Base-by-base conservation (phyloP, 2,888 invertebrate species). In the Geophilus truncorum region DNA sequence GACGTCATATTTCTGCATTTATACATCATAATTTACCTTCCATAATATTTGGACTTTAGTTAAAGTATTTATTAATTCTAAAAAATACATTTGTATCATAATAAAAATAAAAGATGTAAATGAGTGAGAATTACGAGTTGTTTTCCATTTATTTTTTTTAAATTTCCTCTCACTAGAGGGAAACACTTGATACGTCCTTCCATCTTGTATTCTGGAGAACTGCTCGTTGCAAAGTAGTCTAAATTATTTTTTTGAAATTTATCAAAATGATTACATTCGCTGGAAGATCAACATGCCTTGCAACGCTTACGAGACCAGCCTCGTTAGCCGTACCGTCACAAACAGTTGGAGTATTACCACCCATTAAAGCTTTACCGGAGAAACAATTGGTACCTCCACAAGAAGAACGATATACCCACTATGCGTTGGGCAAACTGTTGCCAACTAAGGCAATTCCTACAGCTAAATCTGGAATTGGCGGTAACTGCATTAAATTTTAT, bases 251-350 rank as follows among this genome's bases (percentile, higher is more conserved):
- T n/a, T n/a, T n/a, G n/a, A 18, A 78, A 78, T 28, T 40, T 79
- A n/a, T 7, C n/a, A 82, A 81, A 82, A 85, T 85, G 85, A 76
- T 84, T 81, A 84, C 84, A 81, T 84, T 82, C 81, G 84, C 84
- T 15, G 84, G 84, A 36, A 83, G 84, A 81, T 84, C 84, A 23
- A 82, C 83, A 23, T 83, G 82, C 75, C 82, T 85, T 80, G 83
- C 84, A 5, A 84, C 84, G 18, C 83, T 82, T 80, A 81, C 84
- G 57, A 84, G 84, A 80, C 84, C 84, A 18, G 83, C 84, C 12
- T 84, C 30, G 77, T 91, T 91, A 85, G 92, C 91, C 80, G 91
- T 94, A 34, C 90, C 92, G 82, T 91, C 91, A 85, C 91, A 92
- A 81, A 85, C 91, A 23, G 91, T 91, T 85, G 90, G 92, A 25